Percentiles rank a stretch among this genome's conserved stretches.
phyloP scores from a whole-genome alignment of 2,888 invertebrate species.

The Lepidochitona cinerea region DNA sequence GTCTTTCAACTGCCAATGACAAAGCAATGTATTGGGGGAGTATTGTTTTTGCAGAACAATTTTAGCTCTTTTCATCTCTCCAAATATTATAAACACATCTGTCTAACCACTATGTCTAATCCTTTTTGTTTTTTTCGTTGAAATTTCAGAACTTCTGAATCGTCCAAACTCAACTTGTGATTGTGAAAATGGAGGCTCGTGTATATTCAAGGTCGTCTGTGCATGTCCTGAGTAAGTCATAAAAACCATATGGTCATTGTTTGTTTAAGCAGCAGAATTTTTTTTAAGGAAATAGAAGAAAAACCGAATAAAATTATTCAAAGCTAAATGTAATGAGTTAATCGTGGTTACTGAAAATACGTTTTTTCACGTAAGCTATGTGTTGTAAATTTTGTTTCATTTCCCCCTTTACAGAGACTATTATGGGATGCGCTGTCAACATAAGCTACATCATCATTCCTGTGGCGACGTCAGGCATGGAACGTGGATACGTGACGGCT shows the following conservation, averaged over 20 bases:
- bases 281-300: too few relatives aligned
- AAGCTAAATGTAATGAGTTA: neutral
- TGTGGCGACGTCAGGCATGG: slow-evolving; percentile 4
- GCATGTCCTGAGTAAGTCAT: neutral
- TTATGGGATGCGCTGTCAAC: slow-evolving; percentile 5
- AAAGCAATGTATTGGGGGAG: too few relatives aligned
- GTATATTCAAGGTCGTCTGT: neutral
- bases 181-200: neutral
- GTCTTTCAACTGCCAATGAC: too few relatives aligned
- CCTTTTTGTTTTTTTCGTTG: neutral
- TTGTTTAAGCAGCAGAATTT: too few relatives aligned
- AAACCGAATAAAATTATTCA: neutral
- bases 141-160: too few relatives aligned
- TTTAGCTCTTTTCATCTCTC: too few relatives aligned
- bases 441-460: neutral
- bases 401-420: neutral
- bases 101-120: neutral
- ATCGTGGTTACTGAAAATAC: neutral
- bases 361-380: neutral
- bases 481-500: neutral
- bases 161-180: too few relatives aligned
- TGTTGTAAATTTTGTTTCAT: neutral
- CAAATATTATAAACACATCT: neutral
- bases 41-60: too few relatives aligned
- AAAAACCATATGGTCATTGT: neutral